Evolutionary conservation across 2,888 invertebrate genomes (phyloP).

Genomic region (Beris chalybata): DNA sequence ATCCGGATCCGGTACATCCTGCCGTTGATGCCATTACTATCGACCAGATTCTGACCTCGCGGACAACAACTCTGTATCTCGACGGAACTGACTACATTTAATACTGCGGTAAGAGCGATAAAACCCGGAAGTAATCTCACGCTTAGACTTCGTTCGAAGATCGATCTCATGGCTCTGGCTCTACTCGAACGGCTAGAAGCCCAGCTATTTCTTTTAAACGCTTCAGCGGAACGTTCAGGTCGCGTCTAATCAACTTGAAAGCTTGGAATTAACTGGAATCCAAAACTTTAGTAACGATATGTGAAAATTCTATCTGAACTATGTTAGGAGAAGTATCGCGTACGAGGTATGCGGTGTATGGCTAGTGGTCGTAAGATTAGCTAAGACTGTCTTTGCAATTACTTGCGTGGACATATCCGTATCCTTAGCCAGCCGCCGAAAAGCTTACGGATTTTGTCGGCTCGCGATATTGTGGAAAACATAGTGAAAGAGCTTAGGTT

Average conservation of each 20-base stretch:
- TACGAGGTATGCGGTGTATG: too few relatives aligned
- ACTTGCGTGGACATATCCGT: too few relatives aligned
- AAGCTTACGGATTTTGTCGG: too few relatives aligned
- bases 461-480: too few relatives aligned
- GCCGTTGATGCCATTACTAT: conserved; percentile 14
- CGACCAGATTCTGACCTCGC: conserved; percentile 27
- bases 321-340: too few relatives aligned
- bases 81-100: conserved; percentile 1
- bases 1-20: conserved; percentile 16
- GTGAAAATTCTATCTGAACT: too few relatives aligned
- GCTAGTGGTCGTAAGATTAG: too few relatives aligned
- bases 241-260: conserved; percentile 2
- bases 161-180: not conserved
- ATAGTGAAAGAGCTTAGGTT: too few relatives aligned
- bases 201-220: not conserved
- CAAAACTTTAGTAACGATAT: too few relatives aligned
- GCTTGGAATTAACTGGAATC: conserved; percentile 3
- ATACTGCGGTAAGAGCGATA: not conserved
- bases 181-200: not conserved
- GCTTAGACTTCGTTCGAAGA: not conserved
- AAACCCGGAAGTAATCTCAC: not conserved
- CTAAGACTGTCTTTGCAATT: too few relatives aligned
- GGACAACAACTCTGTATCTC: conserved; percentile 34
- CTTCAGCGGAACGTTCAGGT: not conserved
- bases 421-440: too few relatives aligned